Evolutionary conservation across 2,113 vertebrate genomes (phyloP), one percentile per base, ranked within the genome.

Genomic region (Lycaon pictus): DNA sequence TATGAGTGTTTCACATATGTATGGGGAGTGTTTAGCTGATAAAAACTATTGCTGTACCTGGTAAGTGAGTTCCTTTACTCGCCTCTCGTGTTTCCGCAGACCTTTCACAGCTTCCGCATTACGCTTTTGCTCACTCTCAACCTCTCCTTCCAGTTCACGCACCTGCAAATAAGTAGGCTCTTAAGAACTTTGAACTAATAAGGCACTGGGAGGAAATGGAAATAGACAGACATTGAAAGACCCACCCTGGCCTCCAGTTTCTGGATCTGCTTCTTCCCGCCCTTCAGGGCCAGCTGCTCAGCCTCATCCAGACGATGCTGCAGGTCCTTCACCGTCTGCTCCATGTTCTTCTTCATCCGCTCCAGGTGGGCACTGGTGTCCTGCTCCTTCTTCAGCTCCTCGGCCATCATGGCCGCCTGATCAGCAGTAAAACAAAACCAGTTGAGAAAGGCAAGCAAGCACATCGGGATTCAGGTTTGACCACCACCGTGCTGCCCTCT

Each of bases 321-420:
- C 17, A 79, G 76, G 76, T 79, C 76, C 51, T 79, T 79, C 29
- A 79, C 76, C 0, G 76, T 79, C 76, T 79, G 76, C 9, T 79
- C 76, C 29, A 79, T 0, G 76, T 79, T 79, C 48, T 77, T 77
- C 2, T 77, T 77, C 76, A 77, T 77, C 8, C 76, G 27, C 27
- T 77, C 76, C 76, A 79, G 76, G 76, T 79, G 76, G 76, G 76
- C 76, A 1, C 76, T 79, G 17, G 76, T 79, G 76, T 79, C 76
- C 96, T 99, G 99, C 96, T 99, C 99, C 98, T 99, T 99, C 98
- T 99, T 99, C 87, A 99, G 98, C 95, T 99, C 99, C 97, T 99
- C 99, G 0, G 99, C 99, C 99, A 99, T 99, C 99, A 99, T 99
- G 90, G 99, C 99, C 0, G 95, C 98, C 99, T 99, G 23, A 2